A percentile compares a stretch with the other conserved stretches of the same genome.
Conservation (phyloP, 2,888 invertebrate genomes). For the Fissipunctia ypsillon region DNA sequence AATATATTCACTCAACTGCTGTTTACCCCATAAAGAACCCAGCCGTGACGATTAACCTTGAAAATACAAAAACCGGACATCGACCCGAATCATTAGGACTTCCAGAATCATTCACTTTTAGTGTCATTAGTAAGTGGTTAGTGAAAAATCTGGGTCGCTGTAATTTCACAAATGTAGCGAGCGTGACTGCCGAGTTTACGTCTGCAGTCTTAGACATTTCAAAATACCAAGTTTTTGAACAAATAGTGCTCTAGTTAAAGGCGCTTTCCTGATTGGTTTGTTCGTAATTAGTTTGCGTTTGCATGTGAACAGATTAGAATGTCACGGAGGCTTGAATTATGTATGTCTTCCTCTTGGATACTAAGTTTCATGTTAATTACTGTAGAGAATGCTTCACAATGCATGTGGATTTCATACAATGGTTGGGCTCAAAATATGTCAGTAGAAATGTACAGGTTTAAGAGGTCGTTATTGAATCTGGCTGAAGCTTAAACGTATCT, state of each 20-base stretch:
- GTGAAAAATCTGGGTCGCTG: slow-evolving; percentile 64
- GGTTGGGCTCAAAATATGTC: slow-evolving; percentile 24
- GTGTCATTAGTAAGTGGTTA: slow-evolving; percentile 58
- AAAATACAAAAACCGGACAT: slow-evolving; percentile 50
- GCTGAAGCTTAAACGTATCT: neutral
- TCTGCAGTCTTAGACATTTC: slow-evolving; percentile 36
- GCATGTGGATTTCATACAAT: slow-evolving; percentile 26
- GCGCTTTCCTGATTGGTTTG: slow-evolving; percentile 47
- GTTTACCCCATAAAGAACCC: slow-evolving; percentile 47
- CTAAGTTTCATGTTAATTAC: slow-evolving; percentile 24
- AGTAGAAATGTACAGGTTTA: slow-evolving; percentile 19
- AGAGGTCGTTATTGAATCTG: slow-evolving; percentile 5
- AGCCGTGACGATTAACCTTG: slow-evolving; percentile 56
- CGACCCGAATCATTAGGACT: slow-evolving; percentile 51
- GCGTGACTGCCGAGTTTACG: slow-evolving; percentile 65
- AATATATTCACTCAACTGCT: slow-evolving; percentile 32
- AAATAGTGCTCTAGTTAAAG: slow-evolving; percentile 55
- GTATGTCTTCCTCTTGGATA: slow-evolving; percentile 38
- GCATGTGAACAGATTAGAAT: slow-evolving; percentile 52
- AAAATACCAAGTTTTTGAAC: slow-evolving; percentile 46
- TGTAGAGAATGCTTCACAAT: slow-evolving; percentile 26
- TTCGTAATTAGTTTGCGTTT: slow-evolving; percentile 50
- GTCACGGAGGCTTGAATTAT: slow-evolving; percentile 41
- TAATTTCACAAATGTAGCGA: slow-evolving; percentile 70
- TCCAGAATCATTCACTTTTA: slow-evolving; percentile 57